Base-by-base conservation (phyloP, 2,888 invertebrate species). In the Bellardia bayeri region DNA sequence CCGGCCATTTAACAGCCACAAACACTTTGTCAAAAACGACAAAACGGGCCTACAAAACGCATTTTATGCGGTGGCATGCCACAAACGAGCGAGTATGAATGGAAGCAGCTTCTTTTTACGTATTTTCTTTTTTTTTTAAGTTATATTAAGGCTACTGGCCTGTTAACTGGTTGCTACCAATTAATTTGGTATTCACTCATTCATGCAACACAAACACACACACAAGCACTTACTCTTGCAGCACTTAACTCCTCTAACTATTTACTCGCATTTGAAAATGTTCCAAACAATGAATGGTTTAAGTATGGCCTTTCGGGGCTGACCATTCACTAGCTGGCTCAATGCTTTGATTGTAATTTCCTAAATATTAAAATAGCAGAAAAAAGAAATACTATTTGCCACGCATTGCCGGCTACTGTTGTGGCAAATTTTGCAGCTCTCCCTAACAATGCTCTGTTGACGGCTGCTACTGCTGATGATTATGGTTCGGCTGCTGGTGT, bases 331-430 rank as follows among this genome's bases (percentile, higher is more conserved):
- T 76, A 33, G 45, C 23, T 7, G 45, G 37, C 49, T 3, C 49
- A 14, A 16, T n/a, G 69, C 56, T 71, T 4, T 4, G 68, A 87
- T 85, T 84, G 89, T 88, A 88, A 90, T 90, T 89, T 90, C 87
- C 80, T 89, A 87, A 45, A 56, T 33, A 64, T 14, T n/a, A 42
- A 56, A 56, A 49, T 11, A 13, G 23, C 45, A 49, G 23, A 23
- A 23, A 23, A 23, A 87, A 89, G 40, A 64, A 71, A 63, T 89
- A 89, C 88, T 89, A 89, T 90, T 90, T 89, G 89, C 89, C 89
- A 90, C 88, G 89, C 89, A 89, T 89, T 89, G 76, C 72, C 83
- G 72, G 82, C 86, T 74, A 68, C 81, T 81, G 86, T 83, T 81
- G 49, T 49, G 3, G 40, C 61, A 64, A 74, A 69, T 63, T 61